Evolutionary conservation across 2,113 vertebrate species (phyloP), one percentile per base, ranked within the genome.

Genomic region (Callithrix jacchus): DNA sequence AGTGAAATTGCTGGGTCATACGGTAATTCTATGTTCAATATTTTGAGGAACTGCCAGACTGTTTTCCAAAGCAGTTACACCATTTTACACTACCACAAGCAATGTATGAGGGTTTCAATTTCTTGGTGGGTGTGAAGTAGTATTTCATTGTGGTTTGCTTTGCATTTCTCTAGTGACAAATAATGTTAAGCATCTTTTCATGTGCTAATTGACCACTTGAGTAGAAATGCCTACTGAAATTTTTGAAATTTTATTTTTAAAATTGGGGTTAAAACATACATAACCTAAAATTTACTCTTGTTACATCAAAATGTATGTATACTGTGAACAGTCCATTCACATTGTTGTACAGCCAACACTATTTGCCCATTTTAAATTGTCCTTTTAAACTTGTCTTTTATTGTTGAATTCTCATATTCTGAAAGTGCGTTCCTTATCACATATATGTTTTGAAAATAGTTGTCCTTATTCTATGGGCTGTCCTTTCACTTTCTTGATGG

Each of bases 331-430:
- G n/a, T 54, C 87, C 32, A 37, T 79, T 64, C 40, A 58, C 56
- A 25, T 0, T 32, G 40, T 32, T 71, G 49, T n/a, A 16, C 18
- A 88, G 32, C 23, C 20, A 82, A 49, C 47, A 77, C 40, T 76
- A 47, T 91, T 66, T 68, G 37, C 5, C 76, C 16, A 49, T 42
- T 91, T 52, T 81, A 74, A 56, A 77, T 8, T 88, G 18, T 52
- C 70, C 68, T 88, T 88, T 94, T 11, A 61, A 94, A 73, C 56
- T 61, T 85, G 45, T n/a, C 61, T 85, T 74, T 82, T 87, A 76
- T n/a, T 89, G 23, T 82, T 54, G 49, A 90, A 16, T 49, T 87
- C 74, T 77, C 56, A 25, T 52, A 27, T 87, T 76, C n/a, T 70
- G n/a, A 40, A 89, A 61, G 21, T 30, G 58, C 86, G n/a, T 70